Evolutionary conservation across 1,140 invertebrate species (phyloP), one percentile per base, ranked within the genome.

Genomic region (Caenorhabditis brenneri): DNA sequence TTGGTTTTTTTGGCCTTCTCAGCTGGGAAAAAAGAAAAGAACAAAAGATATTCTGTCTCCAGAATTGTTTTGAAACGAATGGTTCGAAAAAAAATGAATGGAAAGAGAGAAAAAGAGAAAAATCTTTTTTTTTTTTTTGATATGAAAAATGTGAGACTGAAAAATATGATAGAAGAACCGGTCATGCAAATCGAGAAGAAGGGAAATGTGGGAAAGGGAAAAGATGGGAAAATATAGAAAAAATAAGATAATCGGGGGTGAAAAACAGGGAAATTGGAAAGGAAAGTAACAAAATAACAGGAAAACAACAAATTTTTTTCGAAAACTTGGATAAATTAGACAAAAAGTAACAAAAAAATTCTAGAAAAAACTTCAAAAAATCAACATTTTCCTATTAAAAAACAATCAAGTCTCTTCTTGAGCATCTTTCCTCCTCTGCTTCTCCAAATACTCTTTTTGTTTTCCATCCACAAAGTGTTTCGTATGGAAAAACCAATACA

Each of bases 401-500:
- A 22, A 49, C 46, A 10, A 49, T 27, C 2, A 36, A n/a, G 12
- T 39, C 24, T 39, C 5, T 74, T 74, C 12, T 22, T 22, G 6
- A 42, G n/a, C 2, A 24, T 29, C 27, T 81, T 12, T n/a, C 7
- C 29, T 19, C 31, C 22, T 42, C 60, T 60, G n/a, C 36, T 58
- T 12, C 24, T 74, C n/a, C 36, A 74, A 74, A 74, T 74, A 74
- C 1, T 82, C 81, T 9, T 12, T 15, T 51, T 42, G 31, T 51
- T 82, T 82, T 16, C n/a, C 82, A 39, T 80, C 51, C 3, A 84
- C 81, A 42, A 86, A 87, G 16, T 58, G 49, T 60, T 81, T 79
- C 22, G 89, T 88, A 79, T 80, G 88, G 33, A 86, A 86, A 74
- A 90, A 90, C 89, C 89, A 90, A 79, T 88, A 90, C 15, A 90